Evolutionary conservation across 2,888 invertebrate species (phyloP).

Genomic region (Tricholauxania praeusta): DNA sequence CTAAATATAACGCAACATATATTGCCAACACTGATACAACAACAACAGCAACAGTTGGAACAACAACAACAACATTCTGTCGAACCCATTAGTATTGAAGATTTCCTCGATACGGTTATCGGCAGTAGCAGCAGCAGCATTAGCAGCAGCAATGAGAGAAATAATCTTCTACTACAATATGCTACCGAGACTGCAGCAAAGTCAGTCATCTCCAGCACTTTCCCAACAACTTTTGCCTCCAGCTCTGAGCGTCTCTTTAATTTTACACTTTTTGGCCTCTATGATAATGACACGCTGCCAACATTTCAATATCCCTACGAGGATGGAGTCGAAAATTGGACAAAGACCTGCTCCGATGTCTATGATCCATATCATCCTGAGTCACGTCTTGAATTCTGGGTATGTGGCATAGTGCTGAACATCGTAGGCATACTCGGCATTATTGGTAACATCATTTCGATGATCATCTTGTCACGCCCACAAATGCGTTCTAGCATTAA

Average conservation of each 20-base stretch:
- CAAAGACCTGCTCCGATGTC: slow-evolving; percentile 51
- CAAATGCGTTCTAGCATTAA: slow-evolving; percentile 97
- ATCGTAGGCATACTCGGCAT: slow-evolving; percentile 85
- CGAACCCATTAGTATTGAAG: slow-evolving; percentile 39
- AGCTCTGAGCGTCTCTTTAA: slow-evolving; percentile 21
- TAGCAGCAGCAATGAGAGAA: slow-evolving; percentile 43
- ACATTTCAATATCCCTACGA: slow-evolving; percentile 29
- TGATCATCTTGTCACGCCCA: slow-evolving; percentile 90
- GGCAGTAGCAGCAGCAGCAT: slow-evolving; percentile 48
- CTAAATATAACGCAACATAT: slow-evolving; percentile 35
- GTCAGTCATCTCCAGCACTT: not conserved
- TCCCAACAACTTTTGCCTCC: not conserved
- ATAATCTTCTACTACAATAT: slow-evolving; percentile 33
- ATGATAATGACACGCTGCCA: slow-evolving; percentile 44
- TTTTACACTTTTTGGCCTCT: slow-evolving; percentile 28
- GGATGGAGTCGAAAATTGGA: slow-evolving; percentile 20
- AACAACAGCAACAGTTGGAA: slow-evolving; percentile 36
- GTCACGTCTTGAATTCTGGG: slow-evolving; percentile 81
- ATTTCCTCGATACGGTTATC: slow-evolving; percentile 58
- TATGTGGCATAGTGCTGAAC: slow-evolving; percentile 85
- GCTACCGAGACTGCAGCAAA: slow-evolving; percentile 27
- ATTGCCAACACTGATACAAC: slow-evolving; percentile 36
- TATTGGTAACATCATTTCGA: slow-evolving; percentile 90
- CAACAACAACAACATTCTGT: slow-evolving; percentile 32
- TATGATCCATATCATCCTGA: slow-evolving; percentile 57